phyloP scores from a whole-genome alignment of 2,113 vertebrate genomes.

The Cranoglanis bouderius region DNA sequence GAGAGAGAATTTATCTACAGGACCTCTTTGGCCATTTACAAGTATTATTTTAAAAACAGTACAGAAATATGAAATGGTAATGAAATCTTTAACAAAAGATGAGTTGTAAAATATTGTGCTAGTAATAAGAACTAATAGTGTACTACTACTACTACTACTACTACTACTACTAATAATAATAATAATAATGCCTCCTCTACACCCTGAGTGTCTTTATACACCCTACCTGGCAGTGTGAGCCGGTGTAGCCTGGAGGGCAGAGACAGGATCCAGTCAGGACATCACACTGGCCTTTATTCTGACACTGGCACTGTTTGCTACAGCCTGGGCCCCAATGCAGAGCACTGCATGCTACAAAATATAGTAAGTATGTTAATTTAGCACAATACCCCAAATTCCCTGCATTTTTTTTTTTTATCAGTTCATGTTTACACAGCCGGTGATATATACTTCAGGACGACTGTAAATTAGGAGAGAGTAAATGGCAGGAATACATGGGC shows the following conservation, averaged over 20 bases:
- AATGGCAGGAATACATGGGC: not conserved
- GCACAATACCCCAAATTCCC: not conserved
- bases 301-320: slow-evolving; percentile 65
- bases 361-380: not conserved
- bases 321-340: slow-evolving; percentile 71
- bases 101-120: not conserved
- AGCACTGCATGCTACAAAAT: slow-evolving; percentile 68
- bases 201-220: not conserved
- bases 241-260: slow-evolving; percentile 65
- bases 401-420: not conserved
- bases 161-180: not conserved
- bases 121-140: not conserved
- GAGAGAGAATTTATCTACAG: not conserved
- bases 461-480: not conserved
- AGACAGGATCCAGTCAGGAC: slow-evolving; percentile 64
- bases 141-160: not conserved
- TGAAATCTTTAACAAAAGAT: not conserved
- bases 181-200: not conserved
- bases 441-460: not conserved
- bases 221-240: slow-evolving; percentile 61
- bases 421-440: not conserved
- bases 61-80: not conserved
- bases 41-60: not conserved
- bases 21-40: not conserved
- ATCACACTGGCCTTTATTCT: slow-evolving; percentile 72